Conservation (phyloP, 2,113 vertebrate genomes). For the Cnemophilus loriae region DNA sequence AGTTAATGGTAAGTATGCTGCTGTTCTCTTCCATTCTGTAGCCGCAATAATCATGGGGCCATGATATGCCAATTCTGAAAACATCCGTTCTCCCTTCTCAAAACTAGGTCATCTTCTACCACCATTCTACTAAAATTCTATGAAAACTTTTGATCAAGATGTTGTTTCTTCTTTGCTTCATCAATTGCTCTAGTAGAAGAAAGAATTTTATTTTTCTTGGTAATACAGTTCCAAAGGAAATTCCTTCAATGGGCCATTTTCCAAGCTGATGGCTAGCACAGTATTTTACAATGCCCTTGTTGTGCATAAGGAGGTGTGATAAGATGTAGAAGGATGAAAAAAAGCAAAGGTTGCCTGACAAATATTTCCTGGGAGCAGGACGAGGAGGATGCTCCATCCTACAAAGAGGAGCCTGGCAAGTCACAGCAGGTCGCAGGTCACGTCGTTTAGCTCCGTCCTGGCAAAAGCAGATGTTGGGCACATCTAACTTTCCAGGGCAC, state of each 20-base stretch:
- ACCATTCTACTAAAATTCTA: background rate
- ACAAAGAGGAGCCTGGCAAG: background rate
- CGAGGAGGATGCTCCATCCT: background rate
- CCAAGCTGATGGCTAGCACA: background rate
- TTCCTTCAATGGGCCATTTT: background rate
- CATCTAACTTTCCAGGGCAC: background rate
- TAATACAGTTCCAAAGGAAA: background rate
- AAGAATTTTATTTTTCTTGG: background rate
- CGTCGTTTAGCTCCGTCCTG: background rate
- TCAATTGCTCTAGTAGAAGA: background rate
- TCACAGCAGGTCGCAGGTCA: background rate
- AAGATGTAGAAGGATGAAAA: background rate
- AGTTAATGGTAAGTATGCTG: background rate
- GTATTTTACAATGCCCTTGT: background rate
- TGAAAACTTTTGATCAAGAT: background rate
- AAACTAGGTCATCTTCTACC: background rate
- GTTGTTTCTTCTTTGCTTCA: background rate
- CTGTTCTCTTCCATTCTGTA: background rate
- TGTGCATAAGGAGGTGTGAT: background rate
- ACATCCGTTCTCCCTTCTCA: background rate
- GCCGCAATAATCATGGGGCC: background rate
- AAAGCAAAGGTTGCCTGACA: background rate
- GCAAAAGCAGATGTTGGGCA: background rate
- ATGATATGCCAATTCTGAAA: background rate
- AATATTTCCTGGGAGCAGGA: background rate